These are phyloP conservation scores for Druon quercuslanigerum DNA, from an alignment of 1,140 invertebrate genomes.

Conservation along the genomic window DNA sequence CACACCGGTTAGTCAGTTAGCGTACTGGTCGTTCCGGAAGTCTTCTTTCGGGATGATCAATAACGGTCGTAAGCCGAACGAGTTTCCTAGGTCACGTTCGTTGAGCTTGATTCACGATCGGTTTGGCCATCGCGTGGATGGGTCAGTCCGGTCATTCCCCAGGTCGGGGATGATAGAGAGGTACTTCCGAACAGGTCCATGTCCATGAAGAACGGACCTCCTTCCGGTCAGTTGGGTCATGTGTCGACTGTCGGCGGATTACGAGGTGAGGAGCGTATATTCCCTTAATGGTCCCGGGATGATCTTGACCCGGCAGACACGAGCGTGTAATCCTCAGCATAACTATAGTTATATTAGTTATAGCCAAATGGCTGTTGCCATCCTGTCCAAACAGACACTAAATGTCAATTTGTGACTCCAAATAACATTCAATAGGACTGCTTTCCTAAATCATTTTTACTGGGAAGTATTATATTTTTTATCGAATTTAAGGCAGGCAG, in stretches of 20 bases:
- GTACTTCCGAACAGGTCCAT: conserved; percentile 43
- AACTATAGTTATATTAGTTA: conserved; percentile 41
- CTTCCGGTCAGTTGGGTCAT: conserved; percentile 62
- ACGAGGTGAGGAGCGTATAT: conserved; percentile 54
- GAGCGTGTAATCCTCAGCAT: conserved; percentile 63
- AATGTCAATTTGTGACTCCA: conserved; percentile 64
- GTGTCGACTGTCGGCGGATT: conserved; percentile 65
- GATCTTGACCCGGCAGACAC: conserved; percentile 66
- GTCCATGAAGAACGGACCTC: conserved; percentile 45
- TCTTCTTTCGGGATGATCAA: background rate
- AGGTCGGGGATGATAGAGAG: conserved; percentile 45
- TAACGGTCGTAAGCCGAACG: conserved; percentile 50
- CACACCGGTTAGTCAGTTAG: conserved; percentile 45
- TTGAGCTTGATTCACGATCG: conserved; percentile 35
- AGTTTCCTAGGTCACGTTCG: conserved; percentile 41
- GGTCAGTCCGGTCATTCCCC: conserved; percentile 50
- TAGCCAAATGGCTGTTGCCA: conserved; percentile 41
- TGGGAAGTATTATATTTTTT: no score
- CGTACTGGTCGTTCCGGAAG: conserved; percentile 2
- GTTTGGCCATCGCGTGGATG: conserved; percentile 53
- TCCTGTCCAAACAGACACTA: conserved; percentile 67
- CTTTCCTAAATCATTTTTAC: no score
- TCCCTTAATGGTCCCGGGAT: conserved; percentile 56
- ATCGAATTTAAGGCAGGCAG: no score
- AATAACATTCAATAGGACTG: conserved; percentile 38